phyloP scores from a whole-genome alignment of 2,888 invertebrate genomes.

The Leucophora obtusa region DNA sequence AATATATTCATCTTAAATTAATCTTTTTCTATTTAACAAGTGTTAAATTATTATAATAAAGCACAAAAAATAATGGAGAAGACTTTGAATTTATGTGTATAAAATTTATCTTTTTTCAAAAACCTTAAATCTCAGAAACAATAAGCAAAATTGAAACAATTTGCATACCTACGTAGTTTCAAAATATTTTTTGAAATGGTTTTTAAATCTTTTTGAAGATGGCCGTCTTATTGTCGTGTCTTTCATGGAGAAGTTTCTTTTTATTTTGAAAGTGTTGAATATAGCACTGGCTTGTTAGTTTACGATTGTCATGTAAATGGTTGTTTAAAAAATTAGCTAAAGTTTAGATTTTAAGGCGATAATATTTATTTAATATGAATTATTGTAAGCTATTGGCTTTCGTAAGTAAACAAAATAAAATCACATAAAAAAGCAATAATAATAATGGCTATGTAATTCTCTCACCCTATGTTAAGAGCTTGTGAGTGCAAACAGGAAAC shows the following conservation, averaged over 20 bases:
- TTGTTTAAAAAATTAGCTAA: constrained; percentile 12
- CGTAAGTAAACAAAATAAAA: neutral
- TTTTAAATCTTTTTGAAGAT: constrained; percentile 15
- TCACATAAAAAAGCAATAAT: neutral
- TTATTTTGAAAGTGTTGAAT: constrained; percentile 38
- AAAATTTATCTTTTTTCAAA: neutral
- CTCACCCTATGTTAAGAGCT: too few species aligned
- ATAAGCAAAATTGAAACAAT: constrained; percentile 1
- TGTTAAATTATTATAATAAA: constrained; percentile 58
- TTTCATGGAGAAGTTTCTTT: constrained; percentile 24
- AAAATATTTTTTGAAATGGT: neutral
- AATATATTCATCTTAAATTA: constrained; percentile 55
- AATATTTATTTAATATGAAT: constrained; percentile 1
- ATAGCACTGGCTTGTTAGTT: constrained; percentile 47
- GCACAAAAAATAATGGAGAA: constrained; percentile 7
- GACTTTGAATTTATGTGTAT: neutral
- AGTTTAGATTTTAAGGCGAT: neutral
- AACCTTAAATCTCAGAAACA: neutral
- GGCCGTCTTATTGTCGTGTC: constrained; percentile 10
- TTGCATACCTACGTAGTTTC: neutral
- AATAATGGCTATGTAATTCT: neutral
- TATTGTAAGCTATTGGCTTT: constrained; percentile 11
- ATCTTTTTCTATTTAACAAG: constrained; percentile 57
- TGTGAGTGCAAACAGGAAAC: too few species aligned
- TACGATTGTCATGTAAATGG: constrained; percentile 58